Conservation (phyloP, 1,140 invertebrate species). For the Drosophila kepulauana region DNA sequence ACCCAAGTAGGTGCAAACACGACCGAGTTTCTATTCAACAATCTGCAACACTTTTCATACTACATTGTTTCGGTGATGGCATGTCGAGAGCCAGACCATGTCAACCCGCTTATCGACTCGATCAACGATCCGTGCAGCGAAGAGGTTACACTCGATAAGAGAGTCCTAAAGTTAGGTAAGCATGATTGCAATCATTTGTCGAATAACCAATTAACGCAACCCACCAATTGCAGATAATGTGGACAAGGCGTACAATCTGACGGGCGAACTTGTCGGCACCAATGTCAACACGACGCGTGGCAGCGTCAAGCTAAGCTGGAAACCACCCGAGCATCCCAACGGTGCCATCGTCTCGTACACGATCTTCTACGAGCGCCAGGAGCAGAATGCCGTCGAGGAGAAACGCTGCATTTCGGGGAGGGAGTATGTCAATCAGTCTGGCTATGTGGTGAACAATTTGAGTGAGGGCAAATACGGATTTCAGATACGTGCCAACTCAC, state of each 20-base stretch:
- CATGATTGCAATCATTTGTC: not conserved
- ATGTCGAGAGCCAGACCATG: slow-evolving; percentile 87
- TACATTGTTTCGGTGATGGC: slow-evolving; percentile 91
- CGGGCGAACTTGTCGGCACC: slow-evolving; percentile 28
- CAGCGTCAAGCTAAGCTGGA: slow-evolving; percentile 90
- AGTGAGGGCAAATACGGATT: slow-evolving; percentile 94
- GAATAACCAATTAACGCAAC: not conserved
- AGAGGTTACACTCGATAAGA: slow-evolving; percentile 29
- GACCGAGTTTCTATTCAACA: slow-evolving; percentile 86
- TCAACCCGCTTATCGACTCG: slow-evolving; percentile 41
- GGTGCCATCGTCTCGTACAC: slow-evolving; percentile 93
- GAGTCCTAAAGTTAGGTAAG: slow-evolving; percentile 66
- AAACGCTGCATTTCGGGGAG: slow-evolving; percentile 85
- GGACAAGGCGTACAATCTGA: slow-evolving; percentile 47
- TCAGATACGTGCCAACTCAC: slow-evolving; percentile 90
- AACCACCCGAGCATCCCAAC: slow-evolving; percentile 93
- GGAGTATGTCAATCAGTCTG: slow-evolving; percentile 58
- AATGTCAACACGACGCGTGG: slow-evolving; percentile 70
- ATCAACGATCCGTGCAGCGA: slow-evolving; percentile 49
- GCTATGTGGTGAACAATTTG: slow-evolving; percentile 86
- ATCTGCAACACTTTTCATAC: slow-evolving; percentile 90
- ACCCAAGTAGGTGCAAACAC: slow-evolving; percentile 51
- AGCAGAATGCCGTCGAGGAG: slow-evolving; percentile 74
- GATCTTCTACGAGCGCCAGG: slow-evolving; percentile 90
- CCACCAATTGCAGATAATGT: slow-evolving; percentile 48